Evolutionary conservation across 2,888 invertebrate species (phyloP).

Genomic region (Nyleta sp.): DNA sequence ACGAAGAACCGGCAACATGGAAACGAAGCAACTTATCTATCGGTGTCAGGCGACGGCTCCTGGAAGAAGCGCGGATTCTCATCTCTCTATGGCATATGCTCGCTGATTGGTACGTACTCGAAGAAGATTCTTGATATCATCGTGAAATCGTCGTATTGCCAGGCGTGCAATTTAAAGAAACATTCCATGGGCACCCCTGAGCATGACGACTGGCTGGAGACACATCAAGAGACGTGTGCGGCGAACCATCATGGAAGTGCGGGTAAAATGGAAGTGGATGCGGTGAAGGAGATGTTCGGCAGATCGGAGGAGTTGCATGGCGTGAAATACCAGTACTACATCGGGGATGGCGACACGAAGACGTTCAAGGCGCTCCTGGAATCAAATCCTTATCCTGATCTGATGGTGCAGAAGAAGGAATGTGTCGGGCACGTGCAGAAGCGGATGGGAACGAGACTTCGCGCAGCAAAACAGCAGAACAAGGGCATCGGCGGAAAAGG

Average conservation of each 20-base stretch:
- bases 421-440: slow-evolving; percentile 46
- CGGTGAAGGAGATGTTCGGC: slow-evolving; percentile 14
- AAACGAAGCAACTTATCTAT: slow-evolving; percentile 3
- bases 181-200: slow-evolving; percentile 16
- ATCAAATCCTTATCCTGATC: not conserved
- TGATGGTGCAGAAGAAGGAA: slow-evolving; percentile 7
- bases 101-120: slow-evolving; percentile 17
- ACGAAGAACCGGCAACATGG: slow-evolving; percentile 23
- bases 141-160: slow-evolving; percentile 26
- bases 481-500: slow-evolving; percentile 43
- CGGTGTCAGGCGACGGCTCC: slow-evolving; percentile 20
- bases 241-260: slow-evolving; percentile 49
- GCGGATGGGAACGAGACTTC: slow-evolving; percentile 27
- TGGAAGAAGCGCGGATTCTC: slow-evolving; percentile 34
- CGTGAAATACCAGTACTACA: too few relatives aligned
- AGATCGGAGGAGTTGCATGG: slow-evolving; percentile 3
- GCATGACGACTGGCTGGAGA: slow-evolving; percentile 39
- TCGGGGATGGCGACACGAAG: not conserved
- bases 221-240: slow-evolving; percentile 26
- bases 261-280: slow-evolving; percentile 40
- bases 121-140: slow-evolving; percentile 14
- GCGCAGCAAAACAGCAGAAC: slow-evolving; percentile 39
- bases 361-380: slow-evolving; percentile 8
- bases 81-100: slow-evolving; percentile 4
- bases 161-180: slow-evolving; percentile 21